A percentile compares a stretch with the other conserved stretches of the same genome.
phyloP scores from a whole-genome alignment of 1,140 invertebrate species.

The Drosophila bocki region DNA sequence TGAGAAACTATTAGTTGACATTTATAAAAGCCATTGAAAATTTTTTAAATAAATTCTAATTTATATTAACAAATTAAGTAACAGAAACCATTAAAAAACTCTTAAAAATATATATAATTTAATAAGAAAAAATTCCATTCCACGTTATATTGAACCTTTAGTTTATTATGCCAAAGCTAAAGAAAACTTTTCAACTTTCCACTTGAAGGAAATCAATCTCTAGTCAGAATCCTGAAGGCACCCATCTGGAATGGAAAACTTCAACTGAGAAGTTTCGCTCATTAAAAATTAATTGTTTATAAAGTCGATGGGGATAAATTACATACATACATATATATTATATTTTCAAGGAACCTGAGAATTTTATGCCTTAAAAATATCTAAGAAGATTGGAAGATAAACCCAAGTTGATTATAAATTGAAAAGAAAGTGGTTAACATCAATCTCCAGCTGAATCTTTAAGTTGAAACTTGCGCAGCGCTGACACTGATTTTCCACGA shows the following conservation, averaged over 20 bases:
- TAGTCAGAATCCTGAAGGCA: not conserved
- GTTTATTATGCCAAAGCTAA: not conserved
- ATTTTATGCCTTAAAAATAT: not conserved
- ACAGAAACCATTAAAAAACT: not conserved
- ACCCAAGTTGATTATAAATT: not conserved
- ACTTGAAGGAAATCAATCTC: slow-evolving; percentile 20
- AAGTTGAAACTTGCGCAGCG: not conserved
- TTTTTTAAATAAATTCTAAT: not conserved
- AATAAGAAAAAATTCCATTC: not conserved
- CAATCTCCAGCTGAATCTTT: slow-evolving; percentile 8
- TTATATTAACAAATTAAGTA: not conserved
- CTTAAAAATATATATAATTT: not conserved
- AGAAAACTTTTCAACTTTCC: slow-evolving; percentile 8
- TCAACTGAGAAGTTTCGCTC: slow-evolving; percentile 2
- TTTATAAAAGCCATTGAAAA: too few species aligned
- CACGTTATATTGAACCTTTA: too few species aligned
- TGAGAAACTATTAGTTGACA: too few species aligned
- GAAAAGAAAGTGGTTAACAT: slow-evolving; percentile 7
- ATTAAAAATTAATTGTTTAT: slow-evolving; percentile 14
- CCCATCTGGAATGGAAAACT: slow-evolving; percentile 13
- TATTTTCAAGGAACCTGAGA: not conserved
- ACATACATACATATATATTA: not conserved
- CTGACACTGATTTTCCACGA: slow-evolving; percentile 8
- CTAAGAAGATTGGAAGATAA: not conserved
- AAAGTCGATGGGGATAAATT: not conserved